Percentiles rank a stretch among this genome's conserved stretches.
Evolutionary conservation across 37 sponge, comb jelly and placozoan genomes (phyloP).

Genomic region (Geodia barretti): DNA sequence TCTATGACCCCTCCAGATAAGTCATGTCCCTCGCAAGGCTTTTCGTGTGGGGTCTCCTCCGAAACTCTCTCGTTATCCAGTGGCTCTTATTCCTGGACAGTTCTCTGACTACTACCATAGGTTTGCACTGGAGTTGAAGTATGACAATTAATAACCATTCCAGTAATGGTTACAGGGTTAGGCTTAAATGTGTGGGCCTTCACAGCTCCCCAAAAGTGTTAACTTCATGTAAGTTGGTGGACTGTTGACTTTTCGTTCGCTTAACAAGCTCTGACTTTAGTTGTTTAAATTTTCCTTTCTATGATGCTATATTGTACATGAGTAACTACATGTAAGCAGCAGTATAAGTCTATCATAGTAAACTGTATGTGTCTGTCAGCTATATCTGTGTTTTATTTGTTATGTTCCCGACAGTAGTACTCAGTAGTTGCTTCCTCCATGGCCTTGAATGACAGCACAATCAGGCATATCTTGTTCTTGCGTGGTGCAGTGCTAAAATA

Average conservation of each 20-base stretch:
- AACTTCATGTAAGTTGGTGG: neutral
- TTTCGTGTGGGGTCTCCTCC: conserved; percentile 9
- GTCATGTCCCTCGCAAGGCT: conserved; percentile 22
- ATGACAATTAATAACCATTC: too few relatives aligned
- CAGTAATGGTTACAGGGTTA: too few relatives aligned
- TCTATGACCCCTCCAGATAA: conserved; percentile 17
- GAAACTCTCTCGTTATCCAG: conserved; percentile 60
- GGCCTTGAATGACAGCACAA: neutral
- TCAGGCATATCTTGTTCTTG: neutral
- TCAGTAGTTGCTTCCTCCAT: neutral
- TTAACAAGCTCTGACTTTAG: too few relatives aligned
- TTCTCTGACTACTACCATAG: conserved; percentile 57
- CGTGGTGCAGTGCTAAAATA: neutral
- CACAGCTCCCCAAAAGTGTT: neutral
- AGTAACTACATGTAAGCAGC: neutral
- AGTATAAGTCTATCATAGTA: neutral
- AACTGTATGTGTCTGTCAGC: neutral
- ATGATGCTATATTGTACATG: too few relatives aligned
- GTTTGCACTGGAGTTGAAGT: neutral
- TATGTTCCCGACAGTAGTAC: neutral
- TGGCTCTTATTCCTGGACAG: conserved; percentile 86
- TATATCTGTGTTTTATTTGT: neutral
- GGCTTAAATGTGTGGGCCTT: neutral
- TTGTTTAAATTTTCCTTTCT: too few relatives aligned
- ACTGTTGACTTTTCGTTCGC: too few relatives aligned